These are phyloP conservation scores for Colaptes auratus DNA, from an alignment of 2,113 vertebrate genomes.

Conservation along the genomic window DNA sequence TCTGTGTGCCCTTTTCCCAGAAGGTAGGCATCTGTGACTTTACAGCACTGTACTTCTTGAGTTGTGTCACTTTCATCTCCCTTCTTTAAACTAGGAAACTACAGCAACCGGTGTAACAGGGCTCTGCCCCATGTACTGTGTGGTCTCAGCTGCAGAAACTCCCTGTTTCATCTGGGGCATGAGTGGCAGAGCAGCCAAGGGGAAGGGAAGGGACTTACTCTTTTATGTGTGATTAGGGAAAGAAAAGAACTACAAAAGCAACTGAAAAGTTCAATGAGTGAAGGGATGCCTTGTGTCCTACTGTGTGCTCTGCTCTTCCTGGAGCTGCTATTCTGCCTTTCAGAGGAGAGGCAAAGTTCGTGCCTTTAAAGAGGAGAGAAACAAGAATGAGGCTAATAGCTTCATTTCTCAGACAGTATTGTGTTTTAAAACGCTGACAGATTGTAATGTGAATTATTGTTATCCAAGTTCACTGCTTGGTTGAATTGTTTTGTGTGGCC, in stretches of 20 bases:
- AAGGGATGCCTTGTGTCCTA: not conserved
- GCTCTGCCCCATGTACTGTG: not conserved
- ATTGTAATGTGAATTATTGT: constrained; percentile 39
- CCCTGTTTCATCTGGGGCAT: rapidly evolving
- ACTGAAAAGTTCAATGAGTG: not conserved
- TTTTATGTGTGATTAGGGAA: not conserved
- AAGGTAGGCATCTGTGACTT: not conserved
- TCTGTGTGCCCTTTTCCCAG: not conserved
- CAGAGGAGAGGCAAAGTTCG: not conserved
- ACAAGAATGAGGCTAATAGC: not conserved
- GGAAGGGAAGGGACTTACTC: not conserved
- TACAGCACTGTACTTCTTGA: not conserved
- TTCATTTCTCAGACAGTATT: constrained; percentile 1
- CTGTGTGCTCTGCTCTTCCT: not conserved
- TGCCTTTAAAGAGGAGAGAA: not conserved
- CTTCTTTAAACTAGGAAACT: not conserved
- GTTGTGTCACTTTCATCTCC: not conserved
- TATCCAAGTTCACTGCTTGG: constrained; percentile 11
- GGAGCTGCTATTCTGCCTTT: not conserved
- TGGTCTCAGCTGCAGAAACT: not conserved
- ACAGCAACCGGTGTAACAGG: not conserved
- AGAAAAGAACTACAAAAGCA: not conserved
- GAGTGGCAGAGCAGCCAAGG: rapidly evolving
- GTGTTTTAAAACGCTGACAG: constrained; percentile 27
- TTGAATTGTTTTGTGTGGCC: constrained; percentile 25